Percentiles rank a stretch among this genome's conserved stretches.
Evolutionary conservation across 1,140 invertebrate species (phyloP).

Genomic region (Maconellicoccus hirsutus): DNA sequence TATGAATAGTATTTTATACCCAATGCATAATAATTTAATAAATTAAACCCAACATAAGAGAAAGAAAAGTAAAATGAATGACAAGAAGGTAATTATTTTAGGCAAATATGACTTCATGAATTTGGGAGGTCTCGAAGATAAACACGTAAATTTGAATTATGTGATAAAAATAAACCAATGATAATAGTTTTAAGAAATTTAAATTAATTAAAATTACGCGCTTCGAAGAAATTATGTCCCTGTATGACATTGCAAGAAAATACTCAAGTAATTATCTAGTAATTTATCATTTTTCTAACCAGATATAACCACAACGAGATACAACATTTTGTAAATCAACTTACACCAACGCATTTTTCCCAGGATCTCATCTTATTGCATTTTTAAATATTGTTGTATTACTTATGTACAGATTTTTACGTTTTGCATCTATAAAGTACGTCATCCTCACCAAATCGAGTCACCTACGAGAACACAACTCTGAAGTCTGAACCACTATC

Average conservation of each 20-base stretch:
- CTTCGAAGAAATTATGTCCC: neutral
- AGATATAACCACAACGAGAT: neutral
- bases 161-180: slow-evolving; percentile 9
- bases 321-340: neutral
- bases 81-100: neutral
- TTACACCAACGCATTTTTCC: neutral
- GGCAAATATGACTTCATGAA: neutral
- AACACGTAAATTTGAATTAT: neutral
- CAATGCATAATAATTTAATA: too few species aligned
- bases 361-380: neutral
- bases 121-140: neutral
- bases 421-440: too few species aligned
- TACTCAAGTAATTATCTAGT: neutral
- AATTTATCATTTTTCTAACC: neutral
- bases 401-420: too few species aligned
- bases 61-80: neutral
- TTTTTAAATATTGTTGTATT: neutral
- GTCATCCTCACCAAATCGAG: neutral
- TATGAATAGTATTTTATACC: too few species aligned
- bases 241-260: neutral
- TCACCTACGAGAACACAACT: neutral
- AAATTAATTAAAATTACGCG: neutral
- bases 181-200: neutral
- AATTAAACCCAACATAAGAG: neutral
- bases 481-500: neutral